Conservation (phyloP, 2,888 invertebrate genomes). For the Lycocerus yunnanus region DNA sequence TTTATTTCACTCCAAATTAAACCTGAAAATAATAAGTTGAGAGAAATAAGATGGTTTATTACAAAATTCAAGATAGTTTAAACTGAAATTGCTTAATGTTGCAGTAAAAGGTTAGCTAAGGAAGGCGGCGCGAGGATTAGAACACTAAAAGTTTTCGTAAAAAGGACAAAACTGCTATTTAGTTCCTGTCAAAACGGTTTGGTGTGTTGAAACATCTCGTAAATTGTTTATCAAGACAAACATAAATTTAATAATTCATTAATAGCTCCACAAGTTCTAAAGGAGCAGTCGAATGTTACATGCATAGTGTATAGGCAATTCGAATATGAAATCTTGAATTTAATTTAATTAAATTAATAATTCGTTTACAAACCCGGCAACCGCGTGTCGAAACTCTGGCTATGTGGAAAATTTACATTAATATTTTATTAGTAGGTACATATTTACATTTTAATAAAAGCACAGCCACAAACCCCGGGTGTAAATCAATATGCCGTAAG, state of each 20-base stretch:
- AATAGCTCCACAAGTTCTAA: neutral
- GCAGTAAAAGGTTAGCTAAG: too few relatives aligned
- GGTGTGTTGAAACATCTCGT: neutral
- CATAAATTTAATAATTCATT: neutral
- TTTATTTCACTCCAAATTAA: constrained; percentile 99
- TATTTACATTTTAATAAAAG: neutral
- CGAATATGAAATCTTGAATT: neutral
- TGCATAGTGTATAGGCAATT: neutral
- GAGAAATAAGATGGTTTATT: neutral
- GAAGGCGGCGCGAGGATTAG: neutral
- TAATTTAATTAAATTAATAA: neutral
- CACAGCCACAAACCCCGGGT: neutral
- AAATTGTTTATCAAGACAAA: neutral
- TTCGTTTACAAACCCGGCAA: neutral
- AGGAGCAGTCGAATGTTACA: neutral
- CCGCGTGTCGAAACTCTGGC: neutral
- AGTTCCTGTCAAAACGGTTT: too few relatives aligned
- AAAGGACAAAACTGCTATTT: neutral
- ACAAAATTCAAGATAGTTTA: neutral
- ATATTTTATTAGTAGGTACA: neutral
- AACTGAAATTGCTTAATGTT: neutral
- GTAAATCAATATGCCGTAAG: neutral
- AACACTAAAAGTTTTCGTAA: neutral
- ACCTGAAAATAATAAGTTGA: constrained; percentile 61
- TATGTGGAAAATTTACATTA: neutral